Evolutionary conservation across 2,888 invertebrate species (phyloP).

Genomic region (Melanchra persicariae): DNA sequence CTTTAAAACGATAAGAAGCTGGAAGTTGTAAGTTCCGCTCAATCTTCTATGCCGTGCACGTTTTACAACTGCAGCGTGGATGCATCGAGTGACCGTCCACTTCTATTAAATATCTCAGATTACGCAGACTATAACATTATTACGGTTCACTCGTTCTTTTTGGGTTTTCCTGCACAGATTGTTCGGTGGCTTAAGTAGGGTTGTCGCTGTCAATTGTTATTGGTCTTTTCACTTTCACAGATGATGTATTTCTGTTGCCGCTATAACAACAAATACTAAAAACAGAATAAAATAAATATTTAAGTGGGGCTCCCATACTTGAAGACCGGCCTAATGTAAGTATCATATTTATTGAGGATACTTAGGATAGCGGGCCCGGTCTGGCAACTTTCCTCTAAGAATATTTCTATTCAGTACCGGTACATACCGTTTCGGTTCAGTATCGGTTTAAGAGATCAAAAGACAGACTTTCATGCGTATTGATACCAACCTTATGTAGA

Average conservation of each 20-base stretch:
- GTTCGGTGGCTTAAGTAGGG: slow-evolving; percentile 30
- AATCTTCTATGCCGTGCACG: slow-evolving; percentile 42
- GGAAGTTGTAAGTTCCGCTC: neutral
- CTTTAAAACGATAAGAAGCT: slow-evolving; percentile 6
- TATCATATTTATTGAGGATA: slow-evolving; percentile 40
- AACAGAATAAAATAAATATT: too few species aligned
- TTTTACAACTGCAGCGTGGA: slow-evolving; percentile 54
- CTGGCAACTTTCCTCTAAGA: neutral
- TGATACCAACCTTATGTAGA: neutral
- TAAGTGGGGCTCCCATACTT: too few species aligned
- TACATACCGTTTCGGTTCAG: neutral
- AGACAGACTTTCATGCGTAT: neutral
- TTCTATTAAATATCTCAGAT: slow-evolving; percentile 54
- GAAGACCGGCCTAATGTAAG: slow-evolving; percentile 33
- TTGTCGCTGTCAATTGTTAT: slow-evolving; percentile 43
- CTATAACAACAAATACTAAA: too few species aligned
- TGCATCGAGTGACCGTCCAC: slow-evolving; percentile 35
- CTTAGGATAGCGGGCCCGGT: neutral
- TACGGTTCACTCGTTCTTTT: slow-evolving; percentile 25
- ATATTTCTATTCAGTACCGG: slow-evolving; percentile 4
- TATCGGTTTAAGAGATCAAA: neutral
- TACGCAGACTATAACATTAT: slow-evolving; percentile 22
- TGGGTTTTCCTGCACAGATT: slow-evolving; percentile 37
- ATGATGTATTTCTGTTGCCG: too few species aligned
- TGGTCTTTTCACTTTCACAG: slow-evolving; percentile 29